Evolutionary conservation across 2,113 vertebrate genomes (phyloP).

Genomic region (Laticauda colubrina): DNA sequence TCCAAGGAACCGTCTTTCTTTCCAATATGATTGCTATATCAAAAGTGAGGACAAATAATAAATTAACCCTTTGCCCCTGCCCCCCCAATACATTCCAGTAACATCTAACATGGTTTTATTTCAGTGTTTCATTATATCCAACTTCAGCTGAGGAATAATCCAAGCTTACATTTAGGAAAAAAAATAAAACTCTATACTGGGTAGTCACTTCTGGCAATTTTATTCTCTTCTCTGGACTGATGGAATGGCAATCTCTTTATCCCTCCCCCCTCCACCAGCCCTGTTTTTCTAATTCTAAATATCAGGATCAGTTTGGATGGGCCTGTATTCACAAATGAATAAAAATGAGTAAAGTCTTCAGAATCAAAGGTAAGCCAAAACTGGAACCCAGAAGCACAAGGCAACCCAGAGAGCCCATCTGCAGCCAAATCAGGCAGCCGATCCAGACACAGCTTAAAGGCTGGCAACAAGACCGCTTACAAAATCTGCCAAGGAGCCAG

Average conservation of each 20-base stretch:
- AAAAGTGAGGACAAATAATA: slow-evolving; percentile 16
- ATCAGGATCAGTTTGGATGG: slow-evolving; percentile 75
- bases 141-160: slow-evolving; percentile 56
- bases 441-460: slow-evolving; percentile 83
- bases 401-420: slow-evolving; percentile 83
- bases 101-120: slow-evolving; percentile 19
- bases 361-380: slow-evolving; percentile 82
- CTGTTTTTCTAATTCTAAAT: slow-evolving; percentile 42
- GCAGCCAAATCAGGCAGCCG: slow-evolving; percentile 82
- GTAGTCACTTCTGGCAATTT: slow-evolving; percentile 63
- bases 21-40: slow-evolving; percentile 25
- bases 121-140: slow-evolving; percentile 14
- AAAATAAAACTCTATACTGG: slow-evolving; percentile 63
- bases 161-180: slow-evolving; percentile 56
- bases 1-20: background rate
- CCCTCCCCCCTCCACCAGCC: slow-evolving; percentile 36
- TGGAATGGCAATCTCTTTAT: slow-evolving; percentile 52
- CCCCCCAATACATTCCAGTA: slow-evolving; percentile 39
- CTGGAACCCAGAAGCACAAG: slow-evolving; percentile 82
- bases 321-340: slow-evolving; percentile 80
- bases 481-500: slow-evolving; percentile 81
- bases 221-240: slow-evolving; percentile 62
- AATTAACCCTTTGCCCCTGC: background rate
- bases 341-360: slow-evolving; percentile 83
- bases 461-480: slow-evolving; percentile 79